phyloP scores from a whole-genome alignment of 1,140 invertebrate species.

The Maniola jurtina region DNA sequence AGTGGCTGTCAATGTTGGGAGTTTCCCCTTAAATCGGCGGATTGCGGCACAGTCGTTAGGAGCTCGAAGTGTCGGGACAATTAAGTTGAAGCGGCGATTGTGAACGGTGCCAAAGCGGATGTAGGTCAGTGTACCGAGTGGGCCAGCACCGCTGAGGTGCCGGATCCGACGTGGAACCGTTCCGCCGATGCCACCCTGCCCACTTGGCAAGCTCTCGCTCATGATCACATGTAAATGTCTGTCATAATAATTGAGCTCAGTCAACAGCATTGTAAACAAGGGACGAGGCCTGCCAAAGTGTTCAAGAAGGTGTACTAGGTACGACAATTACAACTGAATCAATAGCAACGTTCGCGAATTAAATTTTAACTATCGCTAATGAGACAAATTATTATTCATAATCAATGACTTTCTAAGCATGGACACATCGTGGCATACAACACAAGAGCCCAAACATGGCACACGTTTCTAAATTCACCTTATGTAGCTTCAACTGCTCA shows the following conservation, averaged over 20 bases:
- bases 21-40: conserved; percentile 68
- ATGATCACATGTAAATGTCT: conserved; percentile 39
- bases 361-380: not conserved
- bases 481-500: too few species aligned
- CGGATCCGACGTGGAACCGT: conserved; percentile 40
- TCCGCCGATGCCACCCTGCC: conserved; percentile 46
- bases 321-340: not conserved
- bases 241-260: conserved; percentile 28
- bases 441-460: too few species aligned
- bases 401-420: too few species aligned
- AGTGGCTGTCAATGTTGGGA: conserved; percentile 49
- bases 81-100: conserved; percentile 77
- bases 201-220: conserved; percentile 48
- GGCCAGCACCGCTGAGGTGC: conserved; percentile 60
- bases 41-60: conserved; percentile 75
- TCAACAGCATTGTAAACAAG: conserved; percentile 27
- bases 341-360: not conserved
- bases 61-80: conserved; percentile 73
- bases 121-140: conserved; percentile 71
- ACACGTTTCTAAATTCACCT: too few species aligned
- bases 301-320: conserved; percentile 3
- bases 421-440: too few species aligned
- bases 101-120: conserved; percentile 76
- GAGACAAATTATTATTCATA: not conserved
- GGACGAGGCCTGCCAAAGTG: conserved; percentile 21